Base-by-base conservation (phyloP, 1,140 invertebrate species). In the Drosophila pandora region DNA sequence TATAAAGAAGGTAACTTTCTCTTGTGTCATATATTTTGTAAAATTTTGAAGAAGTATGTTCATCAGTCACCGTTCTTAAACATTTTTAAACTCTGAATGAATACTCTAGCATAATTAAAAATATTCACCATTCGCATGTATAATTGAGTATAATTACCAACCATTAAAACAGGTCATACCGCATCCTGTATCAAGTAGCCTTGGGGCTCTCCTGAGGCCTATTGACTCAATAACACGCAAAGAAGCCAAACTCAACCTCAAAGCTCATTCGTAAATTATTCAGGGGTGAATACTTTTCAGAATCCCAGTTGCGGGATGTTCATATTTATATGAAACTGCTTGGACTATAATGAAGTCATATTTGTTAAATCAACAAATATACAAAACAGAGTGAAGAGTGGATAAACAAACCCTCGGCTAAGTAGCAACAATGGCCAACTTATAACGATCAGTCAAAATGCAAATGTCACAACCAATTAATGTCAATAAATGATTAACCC, bases 401-500 rank as follows among this genome's bases (percentile, higher is more conserved):
- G 37, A 71, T 67, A 87, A 75, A 71, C 74, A 81, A 87, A 70
- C 81, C 81, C 82, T 34, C 55, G 63, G 30, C 23, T 62, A 81
- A 79, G 83, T 88, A 79, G 84, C 79, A 88, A 87, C 83, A 87
- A 87, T 87, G 83, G 83, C 83, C 83, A 84, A 84, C 83, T 83
- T 43, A 73, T 58, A 68, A 88, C 78, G 81, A 87, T 87, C 83
- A 77, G 76, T 90, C 88, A 90, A 56, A 80, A 90, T 88, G 87
- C 87, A 90, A 90, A 90, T 90, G 87, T 90, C 88, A 90, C 80
- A 89, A 88, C 83, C 88, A 90, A 90, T 90, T 90, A 90, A 90
- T 90, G 87, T 87, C 87, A 90, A 90, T 90, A 83, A 87, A 71
- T 71, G 82, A 88, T 87, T 81, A 68, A 43, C 62, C 56, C 65